Evolutionary conservation across 2,113 vertebrate genomes (phyloP), one percentile per base, ranked within the genome.

Genomic region (Leptocoma aspasia): DNA sequence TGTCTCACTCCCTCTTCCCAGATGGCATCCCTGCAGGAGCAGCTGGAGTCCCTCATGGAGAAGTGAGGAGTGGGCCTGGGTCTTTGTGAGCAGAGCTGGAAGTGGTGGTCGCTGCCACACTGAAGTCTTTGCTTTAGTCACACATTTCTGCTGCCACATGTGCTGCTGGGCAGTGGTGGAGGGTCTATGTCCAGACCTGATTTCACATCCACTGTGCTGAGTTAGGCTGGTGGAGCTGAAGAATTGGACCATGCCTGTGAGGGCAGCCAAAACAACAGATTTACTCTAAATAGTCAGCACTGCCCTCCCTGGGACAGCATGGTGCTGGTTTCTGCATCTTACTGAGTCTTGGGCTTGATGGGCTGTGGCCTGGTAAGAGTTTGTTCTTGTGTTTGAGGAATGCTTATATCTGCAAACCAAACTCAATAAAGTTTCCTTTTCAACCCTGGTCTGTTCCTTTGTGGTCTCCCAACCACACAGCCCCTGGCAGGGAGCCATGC

Each of bases 21-120:
- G 98, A 98, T 99, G 98, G 98, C 98, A 3, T 99, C 99, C n/a
- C 98, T 99, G 92, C 99, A 99, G 92, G 99, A 99, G 95, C 99
- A 99, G 97, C 97, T 99, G 90, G 99, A 99, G 87, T 99, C 98
- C 26, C 98, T 99, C 87, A 98, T 99, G 59, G 99, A 99, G 97
- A 99, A 99, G 97, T 99, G 82, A 98, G 81, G 70, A 89, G 39
- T 18, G 2, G 16, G 61, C 54, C 49, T 31, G 61, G 42, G 9
- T 78, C 61, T 23, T 44, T 2, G 7, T 2, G 2, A 54, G 76
- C 39, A 47, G 60, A 66, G 75, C 59, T 83, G 64, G 42, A 53
- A 52, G 20, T 15, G 61, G 21, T 68, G 41, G 44, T 86, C 23
- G 8, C 57, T 65, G 75, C 75, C 28, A 19, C 2, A 8, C 37